These are phyloP conservation scores for Standfussiana lucernea DNA, from an alignment of 2,888 invertebrate genomes.

Conservation along the genomic window DNA sequence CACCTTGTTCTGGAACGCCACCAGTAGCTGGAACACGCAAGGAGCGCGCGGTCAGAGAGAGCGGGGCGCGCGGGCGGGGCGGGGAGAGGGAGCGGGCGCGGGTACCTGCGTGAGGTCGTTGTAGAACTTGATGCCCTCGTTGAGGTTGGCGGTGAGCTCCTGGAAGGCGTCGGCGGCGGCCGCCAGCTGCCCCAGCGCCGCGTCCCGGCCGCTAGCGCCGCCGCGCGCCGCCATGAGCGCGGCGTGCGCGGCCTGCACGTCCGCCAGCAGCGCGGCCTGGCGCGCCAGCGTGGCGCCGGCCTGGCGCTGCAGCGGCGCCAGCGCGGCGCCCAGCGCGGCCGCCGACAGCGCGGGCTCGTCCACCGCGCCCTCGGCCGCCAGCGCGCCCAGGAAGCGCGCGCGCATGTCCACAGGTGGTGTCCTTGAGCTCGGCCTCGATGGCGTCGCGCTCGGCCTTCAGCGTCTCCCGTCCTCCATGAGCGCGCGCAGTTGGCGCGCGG, in stretches of 20 bases:
- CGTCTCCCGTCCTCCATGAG: slow-evolving; percentile 95
- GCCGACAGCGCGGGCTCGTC: slow-evolving; percentile 95
- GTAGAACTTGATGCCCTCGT: slow-evolving; percentile 99
- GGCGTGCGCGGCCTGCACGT: slow-evolving; percentile 76
- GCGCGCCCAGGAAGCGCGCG: slow-evolving; percentile 81
- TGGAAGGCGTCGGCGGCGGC: slow-evolving; percentile 97
- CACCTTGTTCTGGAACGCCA: slow-evolving; percentile 99
- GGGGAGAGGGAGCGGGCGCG: background rate
- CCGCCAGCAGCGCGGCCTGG: slow-evolving; percentile 75
- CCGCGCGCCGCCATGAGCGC: slow-evolving; percentile 90
- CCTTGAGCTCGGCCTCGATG: slow-evolving; percentile 93
- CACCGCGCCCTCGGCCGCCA: slow-evolving; percentile 96
- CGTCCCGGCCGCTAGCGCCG: slow-evolving; percentile 93
- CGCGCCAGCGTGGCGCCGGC: slow-evolving; percentile 92
- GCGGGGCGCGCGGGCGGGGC: too few species aligned
- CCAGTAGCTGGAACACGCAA: slow-evolving; percentile 92
- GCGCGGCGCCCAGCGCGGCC: slow-evolving; percentile 95
- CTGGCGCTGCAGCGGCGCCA: slow-evolving; percentile 93
- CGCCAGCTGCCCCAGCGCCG: slow-evolving; percentile 95
- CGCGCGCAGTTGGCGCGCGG: slow-evolving; percentile 92
- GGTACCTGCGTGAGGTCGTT: slow-evolving; percentile 96
- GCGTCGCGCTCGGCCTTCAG: slow-evolving; percentile 96
- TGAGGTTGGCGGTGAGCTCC: slow-evolving; percentile 97
- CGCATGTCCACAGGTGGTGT: slow-evolving; percentile 92
- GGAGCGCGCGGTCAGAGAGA: background rate